Conservation (phyloP, 2,888 invertebrate species). For the Syrista parreyssii region DNA sequence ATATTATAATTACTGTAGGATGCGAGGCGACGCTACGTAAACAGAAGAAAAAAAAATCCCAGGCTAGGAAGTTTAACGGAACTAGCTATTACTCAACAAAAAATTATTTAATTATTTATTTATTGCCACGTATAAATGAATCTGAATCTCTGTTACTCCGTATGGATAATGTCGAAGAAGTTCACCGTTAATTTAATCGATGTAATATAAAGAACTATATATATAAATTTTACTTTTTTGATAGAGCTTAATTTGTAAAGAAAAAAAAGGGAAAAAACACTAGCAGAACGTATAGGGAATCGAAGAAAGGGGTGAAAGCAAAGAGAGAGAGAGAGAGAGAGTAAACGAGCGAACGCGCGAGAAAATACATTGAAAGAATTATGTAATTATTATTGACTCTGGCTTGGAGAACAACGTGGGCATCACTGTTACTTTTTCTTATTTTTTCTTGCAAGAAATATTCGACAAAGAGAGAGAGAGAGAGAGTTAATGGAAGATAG, state of each 20-base stretch:
- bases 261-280: constrained; percentile 13
- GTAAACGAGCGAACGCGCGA: background rate
- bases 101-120: constrained; percentile 65
- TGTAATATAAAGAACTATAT: constrained; percentile 55
- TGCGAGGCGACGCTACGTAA: constrained; percentile 53
- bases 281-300: constrained; percentile 6
- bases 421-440: background rate
- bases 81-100: constrained; percentile 52
- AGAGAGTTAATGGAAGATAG: background rate
- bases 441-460: background rate
- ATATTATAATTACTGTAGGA: constrained; percentile 61
- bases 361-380: background rate
- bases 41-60: constrained; percentile 35
- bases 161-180: constrained; percentile 46
- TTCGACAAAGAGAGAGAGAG: background rate
- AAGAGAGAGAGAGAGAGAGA: constrained; percentile 8
- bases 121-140: constrained; percentile 60
- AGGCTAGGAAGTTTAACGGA: constrained; percentile 48
- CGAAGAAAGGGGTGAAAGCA: background rate
- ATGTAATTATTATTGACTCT: background rate
- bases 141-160: constrained; percentile 56
- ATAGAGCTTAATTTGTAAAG: constrained; percentile 30
- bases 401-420: background rate
- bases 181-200: constrained; percentile 55
- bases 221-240: constrained; percentile 47